Evolutionary conservation across 2,113 vertebrate species (phyloP), one percentile per base, ranked within the genome.

Genomic region (Hippocampus zosterae): DNA sequence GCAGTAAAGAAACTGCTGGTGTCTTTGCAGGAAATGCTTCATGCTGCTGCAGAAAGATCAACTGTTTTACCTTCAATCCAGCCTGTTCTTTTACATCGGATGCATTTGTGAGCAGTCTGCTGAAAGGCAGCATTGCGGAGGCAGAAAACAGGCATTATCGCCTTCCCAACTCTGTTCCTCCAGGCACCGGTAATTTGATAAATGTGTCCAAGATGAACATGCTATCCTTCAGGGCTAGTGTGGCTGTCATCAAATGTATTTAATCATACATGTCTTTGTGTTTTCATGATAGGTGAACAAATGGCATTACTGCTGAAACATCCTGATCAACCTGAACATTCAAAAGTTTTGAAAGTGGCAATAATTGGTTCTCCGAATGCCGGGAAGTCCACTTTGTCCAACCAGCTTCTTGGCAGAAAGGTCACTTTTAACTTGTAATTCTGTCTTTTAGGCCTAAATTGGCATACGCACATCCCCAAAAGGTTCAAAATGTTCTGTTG

Each of bases 301-400:
- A 33, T 90, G 0, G 79, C 88, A 0, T 82, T 95, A 37, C 53
- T 98, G 74, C 8, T 55, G 57, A 81, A 85, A 73, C 65, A 16
- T 46, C 95, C 97, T 0, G 88, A 99, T 84, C 95, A 97, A 84
- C 97, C 97, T 0, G 85, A 78, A 52, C 89, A 92, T 69, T 61
- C 96, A n/a, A 93, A 85, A 48, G 77, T 93, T 72, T 89, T 98
- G 64, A 93, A 91, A 80, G 91, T 98, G 10, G 95, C 94, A 16
- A 74, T 99, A 73, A 90, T 99, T 0, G 97, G 97, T 1, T 88
- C 95, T 0, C 97, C 97, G 0, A 99, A 99, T 40, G 95, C 95
- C 1, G 97, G 97, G 11, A 99, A 99, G 75, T 99, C 97, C 40
- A 98, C 97, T 0, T 88, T 99, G 46, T 94, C 92, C 56, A 99